Percentiles rank a stretch among this genome's conserved stretches.
Conservation (phyloP, 2,888 invertebrate genomes). For the Plebejus anna region DNA sequence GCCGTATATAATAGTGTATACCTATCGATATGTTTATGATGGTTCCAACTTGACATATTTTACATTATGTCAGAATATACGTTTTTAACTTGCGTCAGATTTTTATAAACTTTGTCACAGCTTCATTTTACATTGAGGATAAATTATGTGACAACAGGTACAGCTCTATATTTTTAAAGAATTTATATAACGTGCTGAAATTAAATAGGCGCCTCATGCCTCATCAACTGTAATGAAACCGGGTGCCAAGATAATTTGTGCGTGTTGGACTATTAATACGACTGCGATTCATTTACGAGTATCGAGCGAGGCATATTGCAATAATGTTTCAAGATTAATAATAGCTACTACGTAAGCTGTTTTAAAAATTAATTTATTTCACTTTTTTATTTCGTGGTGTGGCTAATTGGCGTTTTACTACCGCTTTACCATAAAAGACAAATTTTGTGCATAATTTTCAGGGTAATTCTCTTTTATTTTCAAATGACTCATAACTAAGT, state of each 20-base stretch:
- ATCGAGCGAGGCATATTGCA: not conserved
- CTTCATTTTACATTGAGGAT: not conserved
- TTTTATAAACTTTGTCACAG: slow-evolving; percentile 35
- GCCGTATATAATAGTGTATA: slow-evolving; percentile 40
- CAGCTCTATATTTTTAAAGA: too few relatives aligned
- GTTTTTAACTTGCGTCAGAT: slow-evolving; percentile 65
- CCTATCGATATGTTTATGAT: slow-evolving; percentile 22
- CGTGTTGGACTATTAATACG: not conserved
- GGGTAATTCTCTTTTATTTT: not conserved
- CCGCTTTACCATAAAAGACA: not conserved
- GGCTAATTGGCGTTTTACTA: not conserved
- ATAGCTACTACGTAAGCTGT: not conserved
- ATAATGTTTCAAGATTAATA: not conserved
- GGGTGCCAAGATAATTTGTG: not conserved
- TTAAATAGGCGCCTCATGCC: too few relatives aligned
- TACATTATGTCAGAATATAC: slow-evolving; percentile 20
- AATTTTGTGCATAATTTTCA: not conserved
- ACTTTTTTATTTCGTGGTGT: too few relatives aligned
- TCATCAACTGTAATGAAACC: not conserved
- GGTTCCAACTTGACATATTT: not conserved
- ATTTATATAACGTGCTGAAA: too few relatives aligned
- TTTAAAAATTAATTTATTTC: not conserved
- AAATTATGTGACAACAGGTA: not conserved
- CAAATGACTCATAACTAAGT: not conserved
- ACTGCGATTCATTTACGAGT: not conserved